Base-by-base conservation (phyloP, 35 echinoderm and acorn worm species). In the Stichopus chloronotus region DNA sequence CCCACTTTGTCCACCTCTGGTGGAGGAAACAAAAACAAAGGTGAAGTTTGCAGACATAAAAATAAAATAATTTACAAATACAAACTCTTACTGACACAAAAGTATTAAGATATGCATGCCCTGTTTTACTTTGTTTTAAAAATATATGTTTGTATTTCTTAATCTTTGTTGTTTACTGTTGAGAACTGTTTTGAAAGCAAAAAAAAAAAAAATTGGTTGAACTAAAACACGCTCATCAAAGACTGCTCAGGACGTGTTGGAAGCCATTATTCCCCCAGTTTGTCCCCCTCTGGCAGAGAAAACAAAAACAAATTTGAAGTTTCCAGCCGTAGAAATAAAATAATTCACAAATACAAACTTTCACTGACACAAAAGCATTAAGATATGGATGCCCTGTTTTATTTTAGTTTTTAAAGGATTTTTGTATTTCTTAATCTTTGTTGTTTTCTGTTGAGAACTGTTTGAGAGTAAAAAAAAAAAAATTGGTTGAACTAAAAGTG, bases 191-290 rank as follows among this genome's bases (percentile, higher is more conserved):
- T n/a, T 43, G 30, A 43, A 43, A 43, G 30, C 30, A 43, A 43
- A 43, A 43, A 43, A n/a, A n/a, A n/a, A n/a, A 43, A 43, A 43
- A 43, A 43, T 43, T 43, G 30, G 30, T 3, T 43, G 30, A 43
- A 43, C 3, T 43, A 43, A 43, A 43, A 43, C n/a, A n/a, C n/a
- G n/a, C n/a, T n/a, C n/a, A n/a, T n/a, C 86, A 88, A 20, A 88
- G 57, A 43, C 61, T 61, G 86, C 63, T 91, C 8, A 91, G 88
- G 23, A 91, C 63, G 22, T 91, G 74, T 22, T 77, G 54, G 56
- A 78, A 91, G 30, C 63, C 56, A 56, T 25, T 77, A 4, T 12
- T n/a, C 6, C 68, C 63, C 88, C 88, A 77, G 3, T 16, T 25
- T 6, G 74, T 78, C 74, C 68, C 78, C n/a, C 74, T 55, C 63